Conservation (phyloP, 2,113 vertebrate genomes). For the Leuciscus idus region DNA sequence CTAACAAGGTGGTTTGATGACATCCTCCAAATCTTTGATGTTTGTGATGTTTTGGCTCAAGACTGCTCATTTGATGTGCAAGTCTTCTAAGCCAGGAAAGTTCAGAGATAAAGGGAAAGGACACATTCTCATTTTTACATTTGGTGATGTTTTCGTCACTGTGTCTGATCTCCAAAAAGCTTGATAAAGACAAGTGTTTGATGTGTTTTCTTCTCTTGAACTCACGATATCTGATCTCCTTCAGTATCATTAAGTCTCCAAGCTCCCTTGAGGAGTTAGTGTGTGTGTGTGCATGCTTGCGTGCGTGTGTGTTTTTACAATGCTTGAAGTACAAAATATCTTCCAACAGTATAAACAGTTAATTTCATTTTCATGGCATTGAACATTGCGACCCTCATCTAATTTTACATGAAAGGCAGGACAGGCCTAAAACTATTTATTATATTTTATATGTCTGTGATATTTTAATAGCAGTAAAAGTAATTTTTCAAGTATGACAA, state of each 20-base stretch:
- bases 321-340: neutral
- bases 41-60: constrained; percentile 33
- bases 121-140: constrained; percentile 6
- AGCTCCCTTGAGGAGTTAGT: neutral
- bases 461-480: too few species aligned
- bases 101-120: constrained; percentile 19
- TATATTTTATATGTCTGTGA: too few species aligned
- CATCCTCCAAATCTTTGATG: constrained; percentile 27
- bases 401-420: too few species aligned
- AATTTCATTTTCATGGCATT: neutral
- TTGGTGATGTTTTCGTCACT: neutral
- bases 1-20: constrained; percentile 20
- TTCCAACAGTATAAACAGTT: neutral
- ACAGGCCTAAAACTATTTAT: neutral
- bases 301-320: neutral
- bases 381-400: neutral
- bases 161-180: neutral
- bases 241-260: constrained; percentile 13
- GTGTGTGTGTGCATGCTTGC: neutral
- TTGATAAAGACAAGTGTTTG: constrained; percentile 26
- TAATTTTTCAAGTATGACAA: too few species aligned
- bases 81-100: constrained; percentile 8
- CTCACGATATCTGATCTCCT: neutral
- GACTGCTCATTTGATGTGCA: constrained; percentile 17
- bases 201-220: constrained; percentile 32